Evolutionary conservation across 2,888 invertebrate species (phyloP).

Genomic region (Stenchaetothrips biformis): DNA sequence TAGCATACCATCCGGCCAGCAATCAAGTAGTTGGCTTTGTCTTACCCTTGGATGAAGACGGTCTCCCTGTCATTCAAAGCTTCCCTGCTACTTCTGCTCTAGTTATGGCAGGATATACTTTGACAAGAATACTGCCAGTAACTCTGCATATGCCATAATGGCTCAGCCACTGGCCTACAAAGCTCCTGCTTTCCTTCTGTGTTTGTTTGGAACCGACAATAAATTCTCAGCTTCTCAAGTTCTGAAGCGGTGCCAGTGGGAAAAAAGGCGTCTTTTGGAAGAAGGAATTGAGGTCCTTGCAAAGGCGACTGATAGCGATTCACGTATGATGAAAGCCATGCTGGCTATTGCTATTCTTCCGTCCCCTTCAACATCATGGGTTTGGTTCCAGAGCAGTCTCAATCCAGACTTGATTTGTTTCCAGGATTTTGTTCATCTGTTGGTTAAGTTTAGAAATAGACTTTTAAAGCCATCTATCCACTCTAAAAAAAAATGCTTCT

Average conservation of each 20-base stretch:
- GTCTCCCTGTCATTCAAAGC: neutral
- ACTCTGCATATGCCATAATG: slow-evolving; percentile 36
- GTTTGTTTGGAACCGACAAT: slow-evolving; percentile 31
- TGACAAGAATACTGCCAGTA: slow-evolving; percentile 28
- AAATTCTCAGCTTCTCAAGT: neutral
- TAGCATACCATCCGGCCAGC: slow-evolving; percentile 36
- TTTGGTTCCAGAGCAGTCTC: neutral
- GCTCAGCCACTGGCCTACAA: slow-evolving; percentile 32
- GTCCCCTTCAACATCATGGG: neutral
- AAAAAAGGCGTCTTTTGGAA: neutral
- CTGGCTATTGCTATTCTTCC: neutral
- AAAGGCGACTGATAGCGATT: neutral
- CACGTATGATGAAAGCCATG: neutral
- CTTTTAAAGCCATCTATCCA: neutral
- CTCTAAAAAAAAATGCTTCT: too few species aligned
- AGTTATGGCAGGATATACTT: slow-evolving; percentile 32
- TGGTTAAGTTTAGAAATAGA: neutral
- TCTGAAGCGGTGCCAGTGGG: neutral
- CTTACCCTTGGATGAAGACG: slow-evolving; percentile 35
- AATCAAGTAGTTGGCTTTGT: slow-evolving; percentile 39
- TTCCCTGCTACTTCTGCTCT: slow-evolving; percentile 32
- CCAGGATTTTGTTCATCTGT: neutral
- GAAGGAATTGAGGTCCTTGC: neutral
- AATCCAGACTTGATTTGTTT: neutral
- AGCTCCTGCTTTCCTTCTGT: slow-evolving; percentile 36